Percentiles rank a stretch among this genome's conserved stretches.
These are phyloP conservation scores for Platyura marginata DNA, from an alignment of 1,140 invertebrate genomes.

Conservation along the genomic window DNA sequence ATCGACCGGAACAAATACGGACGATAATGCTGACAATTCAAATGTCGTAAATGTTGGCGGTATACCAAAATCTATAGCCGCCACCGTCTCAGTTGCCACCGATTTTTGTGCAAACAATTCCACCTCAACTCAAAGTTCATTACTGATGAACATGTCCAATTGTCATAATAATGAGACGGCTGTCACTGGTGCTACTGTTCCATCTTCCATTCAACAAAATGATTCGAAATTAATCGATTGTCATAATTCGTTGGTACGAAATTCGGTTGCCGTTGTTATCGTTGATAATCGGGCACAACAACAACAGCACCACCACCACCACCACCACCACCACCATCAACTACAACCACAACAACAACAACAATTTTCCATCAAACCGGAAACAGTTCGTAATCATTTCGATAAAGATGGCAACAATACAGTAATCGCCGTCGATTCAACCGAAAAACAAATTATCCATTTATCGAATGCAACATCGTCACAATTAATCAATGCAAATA, in stretches of 20 bases:
- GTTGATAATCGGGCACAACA: no score
- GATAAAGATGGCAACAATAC: no score
- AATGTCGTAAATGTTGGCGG: not conserved
- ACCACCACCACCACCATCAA: no score
- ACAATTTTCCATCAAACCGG: no score
- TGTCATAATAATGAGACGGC: not conserved
- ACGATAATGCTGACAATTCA: not conserved
- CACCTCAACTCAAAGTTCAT: not conserved
- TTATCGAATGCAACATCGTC: not conserved
- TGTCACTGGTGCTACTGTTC: not conserved
- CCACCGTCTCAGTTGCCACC: not conserved
- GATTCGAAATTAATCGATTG: not conserved
- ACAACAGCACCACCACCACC: no score
- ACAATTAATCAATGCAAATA: not conserved
- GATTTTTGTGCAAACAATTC: not conserved
- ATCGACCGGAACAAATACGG: not conserved
- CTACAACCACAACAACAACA: no score
- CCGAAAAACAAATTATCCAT: not conserved
- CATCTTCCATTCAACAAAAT: not conserved
- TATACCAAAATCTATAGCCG: not conserved
- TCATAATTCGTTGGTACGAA: no score
- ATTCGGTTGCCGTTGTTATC: no score
- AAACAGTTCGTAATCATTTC: no score
- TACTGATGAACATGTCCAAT: not conserved
- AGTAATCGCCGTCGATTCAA: not conserved